Evolutionary conservation across 1,140 invertebrate species (phyloP).

Genomic region (Bursaphelenchus mucronatus): DNA sequence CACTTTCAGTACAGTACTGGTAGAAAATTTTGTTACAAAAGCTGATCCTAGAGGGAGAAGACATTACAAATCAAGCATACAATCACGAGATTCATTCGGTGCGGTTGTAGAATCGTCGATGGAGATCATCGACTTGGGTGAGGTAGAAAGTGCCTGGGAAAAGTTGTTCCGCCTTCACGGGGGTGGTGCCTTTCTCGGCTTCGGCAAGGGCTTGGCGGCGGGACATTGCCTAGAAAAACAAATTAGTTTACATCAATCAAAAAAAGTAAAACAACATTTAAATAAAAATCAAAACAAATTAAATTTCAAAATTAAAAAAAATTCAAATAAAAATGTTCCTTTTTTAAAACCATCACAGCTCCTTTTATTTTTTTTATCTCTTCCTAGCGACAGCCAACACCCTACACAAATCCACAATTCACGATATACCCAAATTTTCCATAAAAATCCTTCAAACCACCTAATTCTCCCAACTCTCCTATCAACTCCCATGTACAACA

Average conservation of each 20-base stretch:
- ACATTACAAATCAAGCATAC: no score
- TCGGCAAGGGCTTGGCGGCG: background rate
- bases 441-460: slow-evolving; percentile 17
- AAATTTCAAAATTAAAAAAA: no score
- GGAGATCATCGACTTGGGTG: slow-evolving; percentile 31
- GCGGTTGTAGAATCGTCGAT: slow-evolving; percentile 22
- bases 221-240: background rate
- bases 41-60: no score
- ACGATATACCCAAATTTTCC: background rate
- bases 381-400: no score
- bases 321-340: no score
- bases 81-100: no score
- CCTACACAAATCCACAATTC: background rate
- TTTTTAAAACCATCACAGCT: no score
- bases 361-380: no score
- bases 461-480: slow-evolving; percentile 26
- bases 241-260: background rate
- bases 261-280: background rate
- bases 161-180: slow-evolving; percentile 10
- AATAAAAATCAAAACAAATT: no score
- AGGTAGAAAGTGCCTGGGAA: slow-evolving; percentile 47
- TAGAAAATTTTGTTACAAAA: no score
- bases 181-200: background rate
- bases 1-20: no score
- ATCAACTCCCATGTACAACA: slow-evolving; percentile 24